Evolutionary conservation across 2,113 vertebrate species (phyloP).

Genomic region (Nanger granti): DNA sequence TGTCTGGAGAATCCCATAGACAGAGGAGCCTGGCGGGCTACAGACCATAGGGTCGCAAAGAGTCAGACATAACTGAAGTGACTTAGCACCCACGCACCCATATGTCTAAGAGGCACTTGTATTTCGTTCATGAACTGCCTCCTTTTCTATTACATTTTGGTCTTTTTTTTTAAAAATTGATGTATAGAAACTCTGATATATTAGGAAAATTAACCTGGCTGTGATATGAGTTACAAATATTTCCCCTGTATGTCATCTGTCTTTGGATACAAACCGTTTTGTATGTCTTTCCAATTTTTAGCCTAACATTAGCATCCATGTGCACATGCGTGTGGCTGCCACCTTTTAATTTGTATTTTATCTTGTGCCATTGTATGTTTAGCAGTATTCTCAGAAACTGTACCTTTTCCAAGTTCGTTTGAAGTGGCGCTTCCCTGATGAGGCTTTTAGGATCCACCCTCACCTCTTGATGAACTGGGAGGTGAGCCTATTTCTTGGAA

Average conservation of each 20-base stretch:
- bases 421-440: neutral
- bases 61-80: neutral
- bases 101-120: neutral
- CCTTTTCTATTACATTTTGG: constrained; percentile 37
- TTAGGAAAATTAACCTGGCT: constrained; percentile 51
- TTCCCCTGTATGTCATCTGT: constrained; percentile 28
- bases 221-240: constrained; percentile 3
- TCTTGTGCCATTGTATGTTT: neutral
- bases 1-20: neutral
- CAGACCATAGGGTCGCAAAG: neutral
- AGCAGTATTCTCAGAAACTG: constrained; percentile 6
- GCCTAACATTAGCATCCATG: constrained; percentile 7
- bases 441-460: neutral
- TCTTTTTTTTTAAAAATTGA: neutral
- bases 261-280: constrained; percentile 10
- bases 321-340: neutral
- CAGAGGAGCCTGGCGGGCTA: neutral
- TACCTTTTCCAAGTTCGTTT: constrained; percentile 8
- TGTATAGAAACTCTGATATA: constrained; percentile 33
- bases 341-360: constrained; percentile 36
- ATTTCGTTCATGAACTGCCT: constrained; percentile 14
- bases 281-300: neutral
- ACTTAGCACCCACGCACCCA: neutral
- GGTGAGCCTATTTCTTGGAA: neutral
- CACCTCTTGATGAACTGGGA: neutral